Evolutionary conservation across 2,113 vertebrate species (phyloP), one percentile per base, ranked within the genome.

Genomic region (Bos indicus): DNA sequence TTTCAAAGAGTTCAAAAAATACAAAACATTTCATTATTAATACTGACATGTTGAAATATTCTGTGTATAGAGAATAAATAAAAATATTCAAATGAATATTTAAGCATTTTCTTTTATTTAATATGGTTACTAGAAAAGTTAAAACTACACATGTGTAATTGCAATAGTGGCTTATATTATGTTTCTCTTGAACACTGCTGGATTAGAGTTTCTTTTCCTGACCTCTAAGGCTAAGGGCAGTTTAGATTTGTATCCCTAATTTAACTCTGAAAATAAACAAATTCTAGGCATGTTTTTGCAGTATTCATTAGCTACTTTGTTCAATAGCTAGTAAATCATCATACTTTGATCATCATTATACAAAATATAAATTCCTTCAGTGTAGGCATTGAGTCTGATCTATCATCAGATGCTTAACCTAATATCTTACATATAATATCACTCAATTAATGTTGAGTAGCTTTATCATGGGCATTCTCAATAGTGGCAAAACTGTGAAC

Each of bases 291-390:
- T 81, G 59, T 15, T 46, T 85, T 94, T 51, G 14, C 43, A 54
- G 9, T 23, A 86, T 86, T 81, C 33, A 80, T 26, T 78, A 36
- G 17, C 30, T 82, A 28, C 51, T 71, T 93, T 88, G 7, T 89
- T 62, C 16, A 88, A 10, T 51, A 93, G 13, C 46, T 90, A 74
- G 5, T 21, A 40, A 85, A 21, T 84, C 46, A 59, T 51, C 13
- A 80, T 6, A 62, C 33, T 93, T 93, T 80, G 88, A 71, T 95
- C 52, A 80, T 85, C 21, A n/a, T 26, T 78, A 51, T 80, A 85
- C 78, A 96, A 86, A 89, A 89, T 51, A 88, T 52, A 85, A 97
- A 89, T 40, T 87, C 17, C 26, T 93, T 90, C 60, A 57, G 14
- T 59, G 4, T 10, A 81, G 43, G 26, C 40, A 88, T 25, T 88